Conservation (phyloP, 2,888 invertebrate genomes). For the Drosophila yooni region DNA sequence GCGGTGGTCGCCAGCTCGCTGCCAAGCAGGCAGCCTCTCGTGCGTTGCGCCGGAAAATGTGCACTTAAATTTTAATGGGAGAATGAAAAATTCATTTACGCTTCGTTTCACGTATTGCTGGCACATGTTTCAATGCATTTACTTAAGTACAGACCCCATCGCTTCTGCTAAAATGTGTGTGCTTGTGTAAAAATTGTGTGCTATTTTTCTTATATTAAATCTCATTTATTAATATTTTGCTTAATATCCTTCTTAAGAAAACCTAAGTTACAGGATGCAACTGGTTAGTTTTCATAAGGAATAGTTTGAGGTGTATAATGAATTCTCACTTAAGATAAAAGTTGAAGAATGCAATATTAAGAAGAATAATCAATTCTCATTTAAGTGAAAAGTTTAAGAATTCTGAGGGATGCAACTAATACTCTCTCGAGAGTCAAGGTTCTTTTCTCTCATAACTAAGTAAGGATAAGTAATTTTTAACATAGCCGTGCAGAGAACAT, state of each 20-base stretch:
- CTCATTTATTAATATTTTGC: neutral
- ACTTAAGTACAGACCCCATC: constrained; percentile 41
- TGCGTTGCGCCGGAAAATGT: constrained; percentile 79
- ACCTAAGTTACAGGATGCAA: neutral
- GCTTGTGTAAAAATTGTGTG: neutral
- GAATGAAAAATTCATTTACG: constrained; percentile 82
- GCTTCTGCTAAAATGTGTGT: constrained; percentile 2
- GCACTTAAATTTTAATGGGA: constrained; percentile 81
- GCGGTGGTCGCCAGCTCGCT: constrained; percentile 3
- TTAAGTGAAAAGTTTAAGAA: neutral
- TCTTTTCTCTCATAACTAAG: neutral
- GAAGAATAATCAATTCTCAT: neutral
- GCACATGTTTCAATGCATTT: constrained; percentile 67
- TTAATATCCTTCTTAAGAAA: neutral
- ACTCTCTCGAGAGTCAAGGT: neutral
- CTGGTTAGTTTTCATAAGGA: neutral
- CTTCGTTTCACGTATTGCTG: constrained; percentile 73
- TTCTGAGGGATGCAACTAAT: neutral
- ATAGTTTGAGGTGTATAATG: neutral
- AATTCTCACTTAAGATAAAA: neutral
- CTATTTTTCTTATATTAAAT: neutral
- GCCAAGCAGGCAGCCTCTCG: constrained; percentile 49
- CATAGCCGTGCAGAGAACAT: constrained; percentile 13
- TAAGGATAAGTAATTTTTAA: neutral
- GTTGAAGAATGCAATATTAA: too few relatives aligned